These are phyloP conservation scores for Lasioglossum malachurum DNA, from an alignment of 2,888 invertebrate genomes.

Conservation along the genomic window DNA sequence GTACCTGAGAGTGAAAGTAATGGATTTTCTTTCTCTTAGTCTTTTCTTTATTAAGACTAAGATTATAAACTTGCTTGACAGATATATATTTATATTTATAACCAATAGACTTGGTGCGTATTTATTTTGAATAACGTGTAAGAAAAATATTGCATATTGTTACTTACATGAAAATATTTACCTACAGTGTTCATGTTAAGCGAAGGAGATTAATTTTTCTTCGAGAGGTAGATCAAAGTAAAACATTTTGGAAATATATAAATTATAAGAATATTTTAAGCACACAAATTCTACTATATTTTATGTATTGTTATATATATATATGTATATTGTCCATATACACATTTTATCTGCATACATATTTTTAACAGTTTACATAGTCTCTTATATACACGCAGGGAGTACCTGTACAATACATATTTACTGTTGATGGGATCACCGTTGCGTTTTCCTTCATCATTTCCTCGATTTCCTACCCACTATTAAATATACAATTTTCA, in stretches of 20 bases:
- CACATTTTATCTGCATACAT: background rate
- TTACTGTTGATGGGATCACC: conserved; percentile 19
- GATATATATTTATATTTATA: conserved; percentile 36
- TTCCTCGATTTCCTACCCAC: background rate
- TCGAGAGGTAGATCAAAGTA: background rate
- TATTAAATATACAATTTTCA: background rate
- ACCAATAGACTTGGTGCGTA: background rate
- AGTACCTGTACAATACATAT: conserved; percentile 33
- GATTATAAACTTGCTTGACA: conserved; percentile 26
- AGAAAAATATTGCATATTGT: conserved; percentile 9
- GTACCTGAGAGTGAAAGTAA: conserved; percentile 56
- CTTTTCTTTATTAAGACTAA: conserved; percentile 24
- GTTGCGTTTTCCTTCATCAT: conserved; percentile 36
- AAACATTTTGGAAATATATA: conserved; percentile 41
- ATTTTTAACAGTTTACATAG: conserved; percentile 38
- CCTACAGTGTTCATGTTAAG: conserved; percentile 4
- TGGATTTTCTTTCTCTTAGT: conserved; percentile 23
- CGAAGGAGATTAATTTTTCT: background rate
- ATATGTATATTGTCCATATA: background rate
- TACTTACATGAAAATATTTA: background rate
- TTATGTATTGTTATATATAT: conserved; percentile 32
- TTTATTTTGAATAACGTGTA: background rate
- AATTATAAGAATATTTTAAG: conserved; percentile 33
- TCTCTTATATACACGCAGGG: background rate
- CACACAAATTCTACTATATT: conserved; percentile 24